A percentile compares a stretch with the other conserved stretches of the same genome.
Conservation (phyloP, 2,888 invertebrate genomes). For the Cheilosia grossa region DNA sequence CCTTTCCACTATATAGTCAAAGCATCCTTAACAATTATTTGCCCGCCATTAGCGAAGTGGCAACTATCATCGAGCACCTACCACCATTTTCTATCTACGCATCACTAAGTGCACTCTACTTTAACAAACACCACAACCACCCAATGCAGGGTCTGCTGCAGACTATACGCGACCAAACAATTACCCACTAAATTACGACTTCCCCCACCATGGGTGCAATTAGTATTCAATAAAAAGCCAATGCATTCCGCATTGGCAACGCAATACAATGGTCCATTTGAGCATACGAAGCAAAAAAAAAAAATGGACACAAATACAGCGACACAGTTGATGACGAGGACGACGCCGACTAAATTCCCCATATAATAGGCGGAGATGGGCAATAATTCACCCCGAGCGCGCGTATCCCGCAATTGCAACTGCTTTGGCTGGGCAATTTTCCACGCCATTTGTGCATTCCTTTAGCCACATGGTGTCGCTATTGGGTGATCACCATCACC, state of each 20-base stretch:
- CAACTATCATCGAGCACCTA: too few species aligned
- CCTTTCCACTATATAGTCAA: too few species aligned
- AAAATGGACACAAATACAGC: neutral
- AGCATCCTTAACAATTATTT: too few species aligned
- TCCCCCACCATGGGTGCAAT: constrained; percentile 27
- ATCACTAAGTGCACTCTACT: too few species aligned
- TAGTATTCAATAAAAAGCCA: constrained; percentile 53
- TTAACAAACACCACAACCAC: neutral
- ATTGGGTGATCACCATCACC: constrained; percentile 50
- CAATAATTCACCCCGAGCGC: constrained; percentile 50
- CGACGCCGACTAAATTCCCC: constrained; percentile 22
- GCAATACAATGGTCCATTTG: constrained; percentile 24
- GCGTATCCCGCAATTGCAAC: constrained; percentile 30
- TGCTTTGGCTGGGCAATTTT: constrained; percentile 59
- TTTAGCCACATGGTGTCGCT: constrained; percentile 58
- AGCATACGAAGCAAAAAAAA: neutral
- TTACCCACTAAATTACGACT: constrained; percentile 36
- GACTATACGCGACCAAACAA: constrained; percentile 5
- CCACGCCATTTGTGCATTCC: constrained; percentile 70
- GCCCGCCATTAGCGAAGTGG: too few species aligned
- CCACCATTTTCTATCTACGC: too few species aligned
- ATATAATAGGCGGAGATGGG: constrained; percentile 16
- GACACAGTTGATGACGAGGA: neutral
- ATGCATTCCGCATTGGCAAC: constrained; percentile 13
- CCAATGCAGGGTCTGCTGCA: neutral